Evolutionary conservation across 1,140 invertebrate genomes (phyloP), one percentile per base, ranked within the genome.

Genomic region (Drosophila willistoni): DNA sequence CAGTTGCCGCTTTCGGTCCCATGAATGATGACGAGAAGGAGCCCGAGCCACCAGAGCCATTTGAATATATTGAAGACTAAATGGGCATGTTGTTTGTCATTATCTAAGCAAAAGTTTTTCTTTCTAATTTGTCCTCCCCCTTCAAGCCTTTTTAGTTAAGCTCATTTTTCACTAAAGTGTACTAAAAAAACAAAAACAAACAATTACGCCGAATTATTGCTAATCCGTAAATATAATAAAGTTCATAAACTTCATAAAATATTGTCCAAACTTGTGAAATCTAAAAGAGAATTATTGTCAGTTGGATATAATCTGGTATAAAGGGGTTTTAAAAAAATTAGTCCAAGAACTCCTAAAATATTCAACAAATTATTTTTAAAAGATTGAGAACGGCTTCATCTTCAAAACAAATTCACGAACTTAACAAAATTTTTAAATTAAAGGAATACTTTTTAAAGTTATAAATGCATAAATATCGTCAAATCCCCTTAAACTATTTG

Each of bases 21-120:
- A 98, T 98, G 92, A 95, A 96, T 7, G 98, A 99, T 77, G 98
- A 98, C 85, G 90, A 85, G 33, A 98, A 98, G 84, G 98, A 99
- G 93, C 97, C 98, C 2, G 97, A 98, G 91, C 97, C 98, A 44
- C 98, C 98, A 81, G 98, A 99, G 93, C 97, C 98, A 77, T 99
- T 99, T 93, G 98, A 99, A 94, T 99, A 97, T 92, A 95, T 95
- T 74, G 97, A 98, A 91, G 96, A 97, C 93, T 97, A 94, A 94
- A 91, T 91, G 89, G 84, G 79, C 81, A 79, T 87, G 83, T 79
- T 87, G 66, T 87, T 87, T 34, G 83, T 87, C 83, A 87, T 87
- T 70, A 86, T 86, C 72, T 87, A 83, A 87, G 76, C 69, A 66
- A 76, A 71, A 29, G 25, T 64, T 68, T 87, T 87, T 79, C 47